Evolutionary conservation across 2,888 invertebrate species (phyloP), one percentile per base, ranked within the genome.

Genomic region (Fragum whitleyi): DNA sequence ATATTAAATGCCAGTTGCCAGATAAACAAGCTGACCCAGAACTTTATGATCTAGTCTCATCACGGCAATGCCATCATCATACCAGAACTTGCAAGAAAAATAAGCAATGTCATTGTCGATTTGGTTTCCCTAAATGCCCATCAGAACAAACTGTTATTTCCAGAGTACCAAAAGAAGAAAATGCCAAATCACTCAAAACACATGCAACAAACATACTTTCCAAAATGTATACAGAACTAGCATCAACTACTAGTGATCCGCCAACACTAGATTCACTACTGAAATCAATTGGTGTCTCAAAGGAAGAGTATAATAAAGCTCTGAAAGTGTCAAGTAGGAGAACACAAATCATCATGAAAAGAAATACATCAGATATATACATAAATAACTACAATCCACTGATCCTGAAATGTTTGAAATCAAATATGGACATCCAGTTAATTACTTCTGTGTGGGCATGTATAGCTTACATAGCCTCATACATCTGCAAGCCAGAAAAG

Each of bases 381-480:
- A 71, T 79, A 2, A 83, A 83, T 51, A 69, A 62, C 32, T 83
- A 79, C 65, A 79, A 79, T n/a, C 19, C 67, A 51, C n/a, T 16
- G 5, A 16, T 83, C 14, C 65, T 83, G 47, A 71, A 28, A 51
- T 53, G 39, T 32, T 62, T 72, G 79, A 61, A 74, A 65, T 83
- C 82, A 1, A 87, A 87, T 68, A 53, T 80, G 23, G 85, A 87
- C 76, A 72, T 85, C 2, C 83, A 86, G 74, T 86, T 53, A 70
- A 74, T 85, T 0, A 83, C 79, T 3, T 77, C 77, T 80, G 26
- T 78, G 1, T 85, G 73, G 19, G 29, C 81, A 11, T 86, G 86
- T 61, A 71, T 83, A 16, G 74, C 77, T 70, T 83, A 85, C 72
- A 26, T 86, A 14, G 83, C 79, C 3, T 81, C 85, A 19, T 86